Evolutionary conservation across 2,113 vertebrate species (phyloP), one percentile per base, ranked within the genome.

Genomic region (Furnarius figulus): DNA sequence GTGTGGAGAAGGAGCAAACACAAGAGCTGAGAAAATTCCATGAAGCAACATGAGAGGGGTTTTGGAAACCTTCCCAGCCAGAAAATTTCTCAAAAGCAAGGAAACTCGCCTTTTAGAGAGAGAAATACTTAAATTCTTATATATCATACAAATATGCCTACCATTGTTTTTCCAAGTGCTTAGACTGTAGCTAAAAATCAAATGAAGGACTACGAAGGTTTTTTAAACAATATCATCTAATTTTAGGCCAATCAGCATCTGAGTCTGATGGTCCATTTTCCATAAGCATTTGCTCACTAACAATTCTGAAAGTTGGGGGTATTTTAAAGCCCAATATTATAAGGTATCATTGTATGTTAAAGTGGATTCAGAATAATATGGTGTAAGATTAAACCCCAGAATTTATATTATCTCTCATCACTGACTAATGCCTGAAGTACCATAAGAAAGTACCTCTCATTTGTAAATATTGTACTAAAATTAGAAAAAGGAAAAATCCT

Each of bases 1-100:
- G 98, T 98, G 97, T 97, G 96, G 97, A 96, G 94, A 97, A 97
- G 93, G 97, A 98, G 97, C 93, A 96, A 97, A 98, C 96, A 97
- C 91, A 97, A 97, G 96, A 95, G 87, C 93, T 97, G 97, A 98
- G 97, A 98, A 98, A 97, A 97, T 97, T 97, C 98, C 79, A 50
- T 93, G 90, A 95, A 97, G 89, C 85, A 97, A 66, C 77, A 94
- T 77, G 94, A 94, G 97, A 97, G 93, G 52, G 70, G 42, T 95
- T 97, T 98, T 98, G 98, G 98, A 98, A 97, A 73, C 49, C 58
- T 87, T 98, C 98, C 98, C 97, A 96, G 96, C 59, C 80, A 95
- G 80, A 94, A 97, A 96, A 97, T 89, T 86, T 97, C 96, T 97
- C 91, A 95, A 84, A 96, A 97, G 95, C 76, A 93, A 94, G 74